Evolutionary conservation across 2,888 invertebrate species (phyloP).

Genomic region (Lasius platythorax): DNA sequence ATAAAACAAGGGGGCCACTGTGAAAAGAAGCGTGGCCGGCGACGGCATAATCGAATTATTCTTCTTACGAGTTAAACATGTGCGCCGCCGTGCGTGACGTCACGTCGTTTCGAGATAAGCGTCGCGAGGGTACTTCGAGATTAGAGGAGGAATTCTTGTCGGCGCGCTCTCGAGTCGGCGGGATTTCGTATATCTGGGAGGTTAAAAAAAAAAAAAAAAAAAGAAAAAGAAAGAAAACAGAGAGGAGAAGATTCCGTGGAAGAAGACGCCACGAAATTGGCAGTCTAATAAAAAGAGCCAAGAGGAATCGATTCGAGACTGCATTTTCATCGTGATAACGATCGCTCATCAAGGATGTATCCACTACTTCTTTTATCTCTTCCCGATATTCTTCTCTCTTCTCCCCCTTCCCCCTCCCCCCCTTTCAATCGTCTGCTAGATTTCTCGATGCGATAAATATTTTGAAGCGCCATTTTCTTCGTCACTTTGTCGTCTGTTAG

Average conservation of each 20-base stretch:
- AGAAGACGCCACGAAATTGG: slow-evolving; percentile 75
- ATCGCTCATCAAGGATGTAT: slow-evolving; percentile 78
- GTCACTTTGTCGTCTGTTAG: slow-evolving; percentile 8
- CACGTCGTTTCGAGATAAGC: slow-evolving; percentile 72
- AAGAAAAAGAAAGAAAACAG: neutral
- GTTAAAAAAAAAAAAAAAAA: neutral
- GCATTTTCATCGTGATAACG: slow-evolving; percentile 78
- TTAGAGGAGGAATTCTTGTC: slow-evolving; percentile 63
- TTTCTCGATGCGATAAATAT: slow-evolving; percentile 64
- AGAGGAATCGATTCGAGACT: slow-evolving; percentile 75
- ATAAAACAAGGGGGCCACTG: slow-evolving; percentile 71
- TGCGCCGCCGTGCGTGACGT: slow-evolving; percentile 77
- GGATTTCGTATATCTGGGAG: slow-evolving; percentile 61
- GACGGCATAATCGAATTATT: slow-evolving; percentile 81
- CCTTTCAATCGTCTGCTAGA: slow-evolving; percentile 33
- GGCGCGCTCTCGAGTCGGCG: slow-evolving; percentile 54
- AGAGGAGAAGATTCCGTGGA: slow-evolving; percentile 56
- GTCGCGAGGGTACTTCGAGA: slow-evolving; percentile 65
- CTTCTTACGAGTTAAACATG: slow-evolving; percentile 76
- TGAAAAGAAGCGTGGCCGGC: slow-evolving; percentile 76
- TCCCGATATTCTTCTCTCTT: slow-evolving; percentile 51
- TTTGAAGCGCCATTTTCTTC: slow-evolving; percentile 60
- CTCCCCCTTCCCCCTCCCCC: slow-evolving; percentile 1
- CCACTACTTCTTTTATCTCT: slow-evolving; percentile 75
- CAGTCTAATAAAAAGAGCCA: slow-evolving; percentile 76